These are phyloP conservation scores for Thunnus thynnus DNA, from an alignment of 2,113 vertebrate species.

Conservation along the genomic window DNA sequence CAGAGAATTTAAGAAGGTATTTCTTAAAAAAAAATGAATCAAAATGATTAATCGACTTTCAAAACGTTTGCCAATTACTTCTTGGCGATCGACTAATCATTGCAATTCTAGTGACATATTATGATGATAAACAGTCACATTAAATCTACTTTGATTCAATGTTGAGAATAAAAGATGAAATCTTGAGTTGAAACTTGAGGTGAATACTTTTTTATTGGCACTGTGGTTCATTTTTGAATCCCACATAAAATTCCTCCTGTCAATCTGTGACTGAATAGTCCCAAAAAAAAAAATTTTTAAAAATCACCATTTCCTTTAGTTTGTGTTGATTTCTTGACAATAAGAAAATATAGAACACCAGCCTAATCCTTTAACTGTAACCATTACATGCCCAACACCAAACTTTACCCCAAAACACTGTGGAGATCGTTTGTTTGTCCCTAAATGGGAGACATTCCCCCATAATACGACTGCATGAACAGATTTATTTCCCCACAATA, in stretches of 20 bases:
- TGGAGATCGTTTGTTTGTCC: not conserved
- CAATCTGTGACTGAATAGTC: not conserved
- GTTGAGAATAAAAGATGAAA: no score
- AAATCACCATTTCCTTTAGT: not conserved
- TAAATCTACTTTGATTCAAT: no score
- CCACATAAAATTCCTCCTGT: not conserved
- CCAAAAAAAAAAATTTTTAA: not conserved
- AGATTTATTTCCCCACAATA: constrained; percentile 16
- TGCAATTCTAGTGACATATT: no score
- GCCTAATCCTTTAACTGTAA: not conserved
- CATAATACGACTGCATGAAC: constrained; percentile 10
- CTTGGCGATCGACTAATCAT: no score
- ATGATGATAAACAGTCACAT: no score
- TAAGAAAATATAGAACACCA: not conserved
- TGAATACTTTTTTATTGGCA: no score
- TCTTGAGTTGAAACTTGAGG: no score
- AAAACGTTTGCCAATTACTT: no score
- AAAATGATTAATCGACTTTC: no score
- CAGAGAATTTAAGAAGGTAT: no score
- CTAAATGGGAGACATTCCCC: not conserved
- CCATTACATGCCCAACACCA: not conserved
- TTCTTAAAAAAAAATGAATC: no score
- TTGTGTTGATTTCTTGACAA: constrained; percentile 15
- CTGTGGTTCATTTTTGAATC: not conserved
- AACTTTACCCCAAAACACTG: not conserved